Percentiles rank a stretch among this genome's conserved stretches.
These are phyloP conservation scores for Leucania comma DNA, from an alignment of 2,888 invertebrate species.

Conservation along the genomic window DNA sequence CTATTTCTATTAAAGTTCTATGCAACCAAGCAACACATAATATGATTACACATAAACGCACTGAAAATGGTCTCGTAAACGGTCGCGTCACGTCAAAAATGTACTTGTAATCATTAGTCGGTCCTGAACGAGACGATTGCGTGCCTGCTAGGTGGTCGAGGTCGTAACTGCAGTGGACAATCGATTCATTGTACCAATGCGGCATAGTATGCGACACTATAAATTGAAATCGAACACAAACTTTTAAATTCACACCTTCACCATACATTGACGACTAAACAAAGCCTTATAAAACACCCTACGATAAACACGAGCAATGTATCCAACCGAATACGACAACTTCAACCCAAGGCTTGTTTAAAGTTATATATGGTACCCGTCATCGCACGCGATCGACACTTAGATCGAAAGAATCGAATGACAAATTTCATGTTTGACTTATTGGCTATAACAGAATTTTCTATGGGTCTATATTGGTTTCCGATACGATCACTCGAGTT, in stretches of 20 bases:
- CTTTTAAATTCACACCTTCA: conserved; percentile 67
- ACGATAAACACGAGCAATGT: conserved; percentile 60
- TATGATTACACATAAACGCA: conserved; percentile 57
- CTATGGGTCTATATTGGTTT: conserved; percentile 73
- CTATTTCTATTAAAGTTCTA: conserved; percentile 9
- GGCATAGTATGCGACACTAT: conserved; percentile 85
- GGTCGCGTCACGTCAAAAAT: conserved; percentile 67
- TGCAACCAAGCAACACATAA: conserved; percentile 18
- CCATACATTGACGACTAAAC: conserved; percentile 67
- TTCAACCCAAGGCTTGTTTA: conserved; percentile 57
- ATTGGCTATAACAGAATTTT: conserved; percentile 70
- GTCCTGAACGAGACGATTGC: conserved; percentile 83
- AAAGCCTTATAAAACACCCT: conserved; percentile 13
- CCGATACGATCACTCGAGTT: conserved; percentile 64
- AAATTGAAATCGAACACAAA: conserved; percentile 79
- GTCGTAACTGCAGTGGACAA: conserved; percentile 87
- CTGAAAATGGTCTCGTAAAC: conserved; percentile 51
- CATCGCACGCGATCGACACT: conserved; percentile 72
- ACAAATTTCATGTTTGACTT: conserved; percentile 71
- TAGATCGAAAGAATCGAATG: conserved; percentile 75
- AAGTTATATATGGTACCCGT: conserved; percentile 67
- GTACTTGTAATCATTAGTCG: conserved; percentile 75
- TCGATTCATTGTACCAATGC: conserved; percentile 88
- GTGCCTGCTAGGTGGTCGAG: conserved; percentile 86
- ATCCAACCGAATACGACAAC: conserved; percentile 58